Evolutionary conservation across 1,140 invertebrate genomes (phyloP).

Genomic region (Tetragnatha versicolor): DNA sequence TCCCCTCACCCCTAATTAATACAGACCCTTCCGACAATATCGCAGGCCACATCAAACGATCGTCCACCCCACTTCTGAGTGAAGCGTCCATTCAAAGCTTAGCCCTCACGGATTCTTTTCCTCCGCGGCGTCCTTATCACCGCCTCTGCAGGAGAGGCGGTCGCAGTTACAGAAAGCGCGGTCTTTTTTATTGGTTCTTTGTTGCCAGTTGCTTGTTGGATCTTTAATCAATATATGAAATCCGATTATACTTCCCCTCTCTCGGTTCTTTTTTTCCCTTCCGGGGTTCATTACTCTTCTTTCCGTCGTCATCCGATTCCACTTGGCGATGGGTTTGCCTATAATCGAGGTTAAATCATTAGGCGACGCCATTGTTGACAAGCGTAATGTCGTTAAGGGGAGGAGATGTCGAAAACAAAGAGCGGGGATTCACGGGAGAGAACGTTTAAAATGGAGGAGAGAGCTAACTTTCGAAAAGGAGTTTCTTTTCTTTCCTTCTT

Average conservation of each 20-base stretch:
- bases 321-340: neutral
- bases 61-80: neutral
- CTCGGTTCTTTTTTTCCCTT: neutral
- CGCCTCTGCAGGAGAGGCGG: neutral
- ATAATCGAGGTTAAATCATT: constrained; percentile 35
- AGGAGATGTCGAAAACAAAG: neutral
- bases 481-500: neutral
- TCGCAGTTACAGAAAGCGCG: constrained; percentile 10
- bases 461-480: neutral
- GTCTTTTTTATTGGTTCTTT: constrained; percentile 12
- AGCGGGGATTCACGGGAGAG: neutral
- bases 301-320: neutral
- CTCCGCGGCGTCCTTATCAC: constrained; percentile 28
- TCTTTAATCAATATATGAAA: constrained; percentile 51
- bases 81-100: neutral
- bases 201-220: constrained; percentile 6
- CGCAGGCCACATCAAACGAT: neutral
- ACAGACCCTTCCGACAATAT: neutral
- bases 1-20: neutral
- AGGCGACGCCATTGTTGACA: neutral
- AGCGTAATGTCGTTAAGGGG: neutral
- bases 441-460: neutral
- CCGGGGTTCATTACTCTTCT: neutral
- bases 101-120: constrained; percentile 10
- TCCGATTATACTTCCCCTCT: constrained; percentile 24